Evolutionary conservation across 2,113 vertebrate species (phyloP).

Genomic region (Hypocryptadius cinnamomeus): DNA sequence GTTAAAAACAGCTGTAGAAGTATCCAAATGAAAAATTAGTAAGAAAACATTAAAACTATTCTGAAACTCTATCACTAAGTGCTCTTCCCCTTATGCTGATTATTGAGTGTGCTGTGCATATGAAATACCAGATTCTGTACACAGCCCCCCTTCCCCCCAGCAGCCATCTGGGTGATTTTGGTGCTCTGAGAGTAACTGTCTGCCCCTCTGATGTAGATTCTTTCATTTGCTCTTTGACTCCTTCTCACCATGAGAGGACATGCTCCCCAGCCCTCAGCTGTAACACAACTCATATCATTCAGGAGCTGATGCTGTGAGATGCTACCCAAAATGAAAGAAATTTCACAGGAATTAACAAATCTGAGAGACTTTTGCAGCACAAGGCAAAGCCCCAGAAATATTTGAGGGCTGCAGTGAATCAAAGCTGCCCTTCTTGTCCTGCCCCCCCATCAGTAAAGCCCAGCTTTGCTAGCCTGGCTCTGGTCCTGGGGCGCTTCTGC

Average conservation of each 20-base stretch:
- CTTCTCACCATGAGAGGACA: background rate
- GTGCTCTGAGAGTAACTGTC: background rate
- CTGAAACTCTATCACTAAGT: background rate
- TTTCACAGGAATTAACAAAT: background rate
- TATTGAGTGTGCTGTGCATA: background rate
- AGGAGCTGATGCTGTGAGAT: background rate
- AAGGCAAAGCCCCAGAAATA: background rate
- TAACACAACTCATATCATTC: background rate
- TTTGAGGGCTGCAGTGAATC: background rate
- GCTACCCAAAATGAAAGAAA: background rate
- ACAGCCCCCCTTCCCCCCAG: no score
- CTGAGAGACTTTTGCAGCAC: background rate
- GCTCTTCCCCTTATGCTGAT: background rate
- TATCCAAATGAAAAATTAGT: background rate
- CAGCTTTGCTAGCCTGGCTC: background rate
- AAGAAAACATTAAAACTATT: background rate
- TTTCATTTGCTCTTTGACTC: background rate
- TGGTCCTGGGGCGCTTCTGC: background rate
- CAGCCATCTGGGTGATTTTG: background rate
- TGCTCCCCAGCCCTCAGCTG: background rate
- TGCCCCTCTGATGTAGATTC: background rate
- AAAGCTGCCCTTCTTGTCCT: background rate
- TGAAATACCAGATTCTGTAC: background rate
- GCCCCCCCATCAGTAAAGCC: background rate
- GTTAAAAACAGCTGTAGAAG: background rate